phyloP scores from a whole-genome alignment of 2,797 vertebrate genomes.

The Paramormyrops hopkinsi region DNA sequence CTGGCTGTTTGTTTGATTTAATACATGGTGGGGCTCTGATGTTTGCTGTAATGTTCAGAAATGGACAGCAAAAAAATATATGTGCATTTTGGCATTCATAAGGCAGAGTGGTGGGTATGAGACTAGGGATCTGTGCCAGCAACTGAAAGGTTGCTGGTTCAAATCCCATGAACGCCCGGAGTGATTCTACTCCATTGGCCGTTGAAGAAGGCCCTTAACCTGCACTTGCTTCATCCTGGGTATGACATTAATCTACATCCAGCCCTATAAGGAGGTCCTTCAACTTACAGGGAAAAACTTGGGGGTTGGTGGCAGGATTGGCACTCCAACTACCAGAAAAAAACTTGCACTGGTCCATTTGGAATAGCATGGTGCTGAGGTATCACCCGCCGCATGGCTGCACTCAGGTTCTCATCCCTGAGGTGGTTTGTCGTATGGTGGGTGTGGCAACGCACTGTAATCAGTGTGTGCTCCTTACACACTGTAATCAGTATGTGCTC shows the following conservation, averaged over 20 bases:
- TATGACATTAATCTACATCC: background rate
- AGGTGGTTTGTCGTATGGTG: background rate
- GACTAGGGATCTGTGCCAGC: background rate
- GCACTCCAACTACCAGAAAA: background rate
- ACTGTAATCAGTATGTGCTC: background rate
- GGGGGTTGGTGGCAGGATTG: background rate
- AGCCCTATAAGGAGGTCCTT: background rate
- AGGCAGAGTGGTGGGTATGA: background rate
- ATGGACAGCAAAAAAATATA: background rate
- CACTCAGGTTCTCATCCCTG: background rate
- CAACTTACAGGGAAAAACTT: background rate
- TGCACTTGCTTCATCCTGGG: background rate
- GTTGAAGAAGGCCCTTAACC: background rate
- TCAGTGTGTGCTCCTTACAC: too few species aligned
- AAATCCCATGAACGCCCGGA: background rate
- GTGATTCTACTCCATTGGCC: background rate
- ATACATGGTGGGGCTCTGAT: background rate
- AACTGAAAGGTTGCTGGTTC: background rate
- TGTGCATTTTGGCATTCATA: background rate
- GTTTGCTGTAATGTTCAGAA: background rate
- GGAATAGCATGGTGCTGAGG: background rate
- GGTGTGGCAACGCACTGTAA: background rate
- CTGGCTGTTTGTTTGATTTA: background rate
- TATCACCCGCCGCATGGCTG: background rate
- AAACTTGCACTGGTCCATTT: background rate